Percentiles rank a stretch among this genome's conserved stretches.
Evolutionary conservation across 2,888 invertebrate genomes (phyloP).

Genomic region (Melipona bicolor): DNA sequence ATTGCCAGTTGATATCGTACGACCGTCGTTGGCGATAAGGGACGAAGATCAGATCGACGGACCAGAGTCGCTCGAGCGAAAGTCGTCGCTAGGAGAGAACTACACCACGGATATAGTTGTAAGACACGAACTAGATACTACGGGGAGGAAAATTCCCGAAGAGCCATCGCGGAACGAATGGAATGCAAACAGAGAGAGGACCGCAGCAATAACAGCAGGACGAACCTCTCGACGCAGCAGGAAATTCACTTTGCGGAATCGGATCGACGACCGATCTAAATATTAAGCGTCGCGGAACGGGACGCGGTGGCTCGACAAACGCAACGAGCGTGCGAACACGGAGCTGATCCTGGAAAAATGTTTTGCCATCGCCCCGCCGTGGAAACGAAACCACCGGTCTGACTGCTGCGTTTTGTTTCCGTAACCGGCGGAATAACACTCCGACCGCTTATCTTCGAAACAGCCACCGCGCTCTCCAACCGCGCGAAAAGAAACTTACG

Average conservation of each 20-base stretch:
- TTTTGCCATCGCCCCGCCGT: constrained; percentile 27
- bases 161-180: neutral
- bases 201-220: neutral
- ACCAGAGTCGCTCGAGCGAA: no score
- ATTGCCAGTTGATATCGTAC: no score
- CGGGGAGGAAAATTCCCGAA: no score
- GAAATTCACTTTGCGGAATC: neutral
- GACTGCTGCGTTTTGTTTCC: constrained; percentile 38
- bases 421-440: constrained; percentile 47
- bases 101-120: no score
- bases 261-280: constrained; percentile 6
- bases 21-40: no score
- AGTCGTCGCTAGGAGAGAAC: no score
- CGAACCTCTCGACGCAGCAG: no score
- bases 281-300: constrained; percentile 13
- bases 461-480: neutral
- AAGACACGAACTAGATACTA: no score
- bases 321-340: constrained; percentile 29
- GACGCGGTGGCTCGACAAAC: no score
- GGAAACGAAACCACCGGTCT: constrained; percentile 11
- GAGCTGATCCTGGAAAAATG: constrained; percentile 39
- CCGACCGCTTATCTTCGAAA: constrained; percentile 35
- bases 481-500: constrained; percentile 30
- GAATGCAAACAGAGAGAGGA: neutral
- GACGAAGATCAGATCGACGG: no score